Percentiles rank a stretch among this genome's conserved stretches.
phyloP scores from a whole-genome alignment of 2,797 vertebrate species.

The Pterois miles region DNA sequence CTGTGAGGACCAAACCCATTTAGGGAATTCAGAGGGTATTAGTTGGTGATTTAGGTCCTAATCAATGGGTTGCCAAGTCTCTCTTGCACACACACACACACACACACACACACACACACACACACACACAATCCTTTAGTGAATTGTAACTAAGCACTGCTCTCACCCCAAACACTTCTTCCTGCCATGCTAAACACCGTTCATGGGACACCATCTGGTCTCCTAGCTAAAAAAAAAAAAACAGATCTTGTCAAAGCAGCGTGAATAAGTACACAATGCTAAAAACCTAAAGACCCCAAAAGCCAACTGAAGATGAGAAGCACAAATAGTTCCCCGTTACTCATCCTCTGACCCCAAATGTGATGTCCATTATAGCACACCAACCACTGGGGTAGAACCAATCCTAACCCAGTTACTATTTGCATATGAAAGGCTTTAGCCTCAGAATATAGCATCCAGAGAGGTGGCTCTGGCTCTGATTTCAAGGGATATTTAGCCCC shows the following conservation, averaged over 20 bases:
- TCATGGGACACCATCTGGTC: conserved; percentile 87
- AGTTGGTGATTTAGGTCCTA: conserved; percentile 90
- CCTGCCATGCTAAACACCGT: conserved; percentile 80
- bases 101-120: conserved; percentile 45
- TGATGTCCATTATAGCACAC: conserved; percentile 70
- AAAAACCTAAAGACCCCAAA: conserved; percentile 45
- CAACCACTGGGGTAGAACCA: conserved; percentile 77
- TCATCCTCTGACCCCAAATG: conserved; percentile 81
- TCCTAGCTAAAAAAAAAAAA: conserved; percentile 45
- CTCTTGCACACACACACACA: conserved; percentile 52
- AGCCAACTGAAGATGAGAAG: conserved; percentile 67
- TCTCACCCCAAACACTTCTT: conserved; percentile 78
- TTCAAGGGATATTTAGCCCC: conserved; percentile 87
- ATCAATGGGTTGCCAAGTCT: conserved; percentile 89
- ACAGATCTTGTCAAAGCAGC: conserved; percentile 57
- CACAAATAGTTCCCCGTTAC: conserved; percentile 81
- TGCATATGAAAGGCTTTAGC: conserved; percentile 86
- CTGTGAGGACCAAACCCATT: conserved; percentile 85
- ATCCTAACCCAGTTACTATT: conserved; percentile 75
- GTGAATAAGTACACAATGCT: conserved; percentile 53
- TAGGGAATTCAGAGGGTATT: conserved; percentile 90
- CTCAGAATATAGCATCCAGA: conserved; percentile 77
- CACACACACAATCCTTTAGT: conserved; percentile 77
- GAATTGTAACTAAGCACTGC: conserved; percentile 81
- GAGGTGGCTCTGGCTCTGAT: conserved; percentile 80